A percentile compares a stretch with the other conserved stretches of the same genome.
phyloP scores from a whole-genome alignment of 2,797 vertebrate genomes.

The Lagorchestes hirsutus region DNA sequence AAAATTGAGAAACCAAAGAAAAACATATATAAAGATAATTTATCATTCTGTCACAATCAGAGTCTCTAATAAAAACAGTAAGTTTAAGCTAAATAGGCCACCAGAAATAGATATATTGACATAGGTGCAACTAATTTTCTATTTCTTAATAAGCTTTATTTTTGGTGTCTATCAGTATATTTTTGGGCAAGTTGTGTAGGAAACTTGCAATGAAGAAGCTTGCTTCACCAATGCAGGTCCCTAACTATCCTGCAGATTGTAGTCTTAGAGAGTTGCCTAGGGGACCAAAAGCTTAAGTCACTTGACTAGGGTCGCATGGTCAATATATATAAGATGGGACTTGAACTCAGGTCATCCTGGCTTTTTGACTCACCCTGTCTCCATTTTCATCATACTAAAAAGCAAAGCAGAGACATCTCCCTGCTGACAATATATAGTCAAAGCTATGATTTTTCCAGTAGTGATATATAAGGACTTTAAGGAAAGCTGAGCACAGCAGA shows the following conservation, averaged over 20 bases:
- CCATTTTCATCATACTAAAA: background rate
- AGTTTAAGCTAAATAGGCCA: slow-evolving; percentile 57
- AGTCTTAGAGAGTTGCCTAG: background rate
- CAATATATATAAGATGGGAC: background rate
- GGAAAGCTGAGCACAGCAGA: background rate
- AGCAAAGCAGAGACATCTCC: background rate
- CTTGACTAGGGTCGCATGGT: background rate
- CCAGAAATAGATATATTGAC: slow-evolving; percentile 18
- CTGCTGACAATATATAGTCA: background rate
- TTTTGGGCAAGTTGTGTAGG: background rate
- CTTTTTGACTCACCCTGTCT: background rate
- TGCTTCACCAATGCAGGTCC: background rate
- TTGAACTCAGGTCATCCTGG: background rate
- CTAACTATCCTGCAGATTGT: background rate
- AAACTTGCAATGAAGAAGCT: background rate
- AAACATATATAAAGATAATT: slow-evolving; percentile 31
- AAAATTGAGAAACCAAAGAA: slow-evolving; percentile 17
- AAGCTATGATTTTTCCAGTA: background rate
- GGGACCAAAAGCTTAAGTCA: background rate
- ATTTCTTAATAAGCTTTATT: background rate
- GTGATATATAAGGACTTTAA: background rate
- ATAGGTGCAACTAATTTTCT: background rate
- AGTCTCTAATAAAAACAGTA: slow-evolving; percentile 45
- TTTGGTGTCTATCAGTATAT: background rate
- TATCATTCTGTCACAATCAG: slow-evolving; percentile 46